These are phyloP conservation scores for Epinephelus coioides DNA, from an alignment of 2,797 vertebrate genomes.

Conservation along the genomic window DNA sequence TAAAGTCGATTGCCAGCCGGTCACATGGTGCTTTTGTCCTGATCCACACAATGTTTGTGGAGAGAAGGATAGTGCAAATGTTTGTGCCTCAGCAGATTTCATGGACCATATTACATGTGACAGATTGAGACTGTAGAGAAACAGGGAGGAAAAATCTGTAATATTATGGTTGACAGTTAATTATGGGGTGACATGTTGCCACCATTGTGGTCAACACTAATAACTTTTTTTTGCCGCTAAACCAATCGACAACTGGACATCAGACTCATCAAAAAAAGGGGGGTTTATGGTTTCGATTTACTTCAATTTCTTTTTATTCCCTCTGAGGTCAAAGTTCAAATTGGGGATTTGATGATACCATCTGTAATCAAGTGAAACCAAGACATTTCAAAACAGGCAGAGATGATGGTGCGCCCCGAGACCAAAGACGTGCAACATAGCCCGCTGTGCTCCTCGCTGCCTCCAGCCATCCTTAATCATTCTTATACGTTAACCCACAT, in stretches of 20 bases:
- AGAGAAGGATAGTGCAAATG: conserved; percentile 14
- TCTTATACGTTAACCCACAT: conserved; percentile 60
- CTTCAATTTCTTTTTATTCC: conserved; percentile 69
- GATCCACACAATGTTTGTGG: conserved; percentile 30
- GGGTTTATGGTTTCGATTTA: conserved; percentile 46
- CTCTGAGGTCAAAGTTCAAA: conserved; percentile 68
- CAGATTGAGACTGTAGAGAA: conserved; percentile 35
- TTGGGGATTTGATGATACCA: conserved; percentile 62
- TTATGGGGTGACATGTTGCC: conserved; percentile 54
- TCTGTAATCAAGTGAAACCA: conserved; percentile 68
- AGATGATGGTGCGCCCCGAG: conserved; percentile 24
- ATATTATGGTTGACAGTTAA: conserved; percentile 65
- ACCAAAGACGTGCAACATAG: conserved; percentile 44
- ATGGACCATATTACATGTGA: conserved; percentile 38
- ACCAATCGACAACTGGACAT: conserved; percentile 49
- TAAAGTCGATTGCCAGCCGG: conserved; percentile 21
- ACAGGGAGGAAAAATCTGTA: conserved; percentile 14
- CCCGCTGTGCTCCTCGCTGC: conserved; percentile 27
- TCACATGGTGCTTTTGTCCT: conserved; percentile 24
- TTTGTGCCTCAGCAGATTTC: conserved; percentile 46
- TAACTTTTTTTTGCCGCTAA: conserved; percentile 27
- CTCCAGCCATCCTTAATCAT: conserved; percentile 54
- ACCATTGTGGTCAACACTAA: conserved; percentile 37
- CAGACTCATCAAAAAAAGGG: conserved; percentile 34
- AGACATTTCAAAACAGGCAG: conserved; percentile 58